Percentiles rank a stretch among this genome's conserved stretches.
Evolutionary conservation across 1,140 invertebrate species (phyloP).

Genomic region (Oreohelix idahoensis): DNA sequence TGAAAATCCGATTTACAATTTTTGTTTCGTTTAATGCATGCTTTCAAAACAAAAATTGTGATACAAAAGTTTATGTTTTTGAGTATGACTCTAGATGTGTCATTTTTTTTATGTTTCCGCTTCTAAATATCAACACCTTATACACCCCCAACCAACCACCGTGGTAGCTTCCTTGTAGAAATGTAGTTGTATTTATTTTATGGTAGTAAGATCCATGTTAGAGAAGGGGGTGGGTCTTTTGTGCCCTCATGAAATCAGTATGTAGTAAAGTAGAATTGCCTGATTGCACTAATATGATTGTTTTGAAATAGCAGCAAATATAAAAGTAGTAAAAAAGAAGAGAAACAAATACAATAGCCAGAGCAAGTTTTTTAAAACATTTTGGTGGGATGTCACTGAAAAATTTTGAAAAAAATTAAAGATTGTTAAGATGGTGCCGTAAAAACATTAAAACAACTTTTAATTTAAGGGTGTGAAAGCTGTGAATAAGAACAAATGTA

Average conservation of each 20-base stretch:
- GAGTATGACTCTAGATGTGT: slow-evolving; percentile 24
- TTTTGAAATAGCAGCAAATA: too few relatives aligned
- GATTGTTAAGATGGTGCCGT: too few relatives aligned
- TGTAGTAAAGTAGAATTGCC: too few relatives aligned
- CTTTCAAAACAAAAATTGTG: slow-evolving; percentile 34
- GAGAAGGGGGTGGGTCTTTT: background rate
- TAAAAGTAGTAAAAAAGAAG: too few relatives aligned
- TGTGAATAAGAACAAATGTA: too few relatives aligned
- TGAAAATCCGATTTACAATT: background rate
- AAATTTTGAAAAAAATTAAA: too few relatives aligned
- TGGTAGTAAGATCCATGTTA: background rate
- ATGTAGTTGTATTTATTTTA: background rate
- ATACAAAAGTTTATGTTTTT: slow-evolving; percentile 32
- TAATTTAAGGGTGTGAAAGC: slow-evolving; percentile 4
- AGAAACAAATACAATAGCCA: too few relatives aligned
- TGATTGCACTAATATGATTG: too few relatives aligned
- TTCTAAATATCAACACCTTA: background rate
- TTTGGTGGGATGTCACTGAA: too few relatives aligned
- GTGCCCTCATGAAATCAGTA: too few relatives aligned
- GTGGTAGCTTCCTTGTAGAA: background rate
- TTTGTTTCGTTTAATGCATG: slow-evolving; percentile 22
- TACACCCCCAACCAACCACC: background rate
- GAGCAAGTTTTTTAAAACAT: too few relatives aligned
- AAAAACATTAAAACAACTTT: too few relatives aligned
- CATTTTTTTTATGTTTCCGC: background rate